phyloP scores from a whole-genome alignment of 2,888 invertebrate genomes.

The Galerucella calmariensis region DNA sequence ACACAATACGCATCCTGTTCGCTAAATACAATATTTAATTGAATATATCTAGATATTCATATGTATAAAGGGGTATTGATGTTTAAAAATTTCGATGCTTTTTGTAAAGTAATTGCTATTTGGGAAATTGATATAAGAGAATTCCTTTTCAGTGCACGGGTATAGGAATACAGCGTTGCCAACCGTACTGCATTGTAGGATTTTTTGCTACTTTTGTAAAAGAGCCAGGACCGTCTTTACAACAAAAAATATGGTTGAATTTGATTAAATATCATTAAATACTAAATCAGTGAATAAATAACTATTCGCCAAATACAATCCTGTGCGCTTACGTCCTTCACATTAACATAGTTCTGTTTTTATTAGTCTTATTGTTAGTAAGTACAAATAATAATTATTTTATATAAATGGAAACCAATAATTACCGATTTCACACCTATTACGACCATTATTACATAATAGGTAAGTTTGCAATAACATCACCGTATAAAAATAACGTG shows the following conservation, averaged over 20 bases:
- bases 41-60: background rate
- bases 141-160: too few relatives aligned
- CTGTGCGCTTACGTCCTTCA: background rate
- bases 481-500: constrained; percentile 1
- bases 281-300: too few relatives aligned
- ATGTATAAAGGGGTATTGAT: background rate
- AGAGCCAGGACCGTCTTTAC: too few relatives aligned
- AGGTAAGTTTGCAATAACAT: constrained; percentile 20
- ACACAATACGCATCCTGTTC: constrained; percentile 22
- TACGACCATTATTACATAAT: constrained; percentile 29
- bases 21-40: background rate
- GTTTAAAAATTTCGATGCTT: too few relatives aligned
- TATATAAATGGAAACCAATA: constrained; percentile 14
- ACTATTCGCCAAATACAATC: background rate
- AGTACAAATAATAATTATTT: constrained; percentile 6
- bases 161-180: too few relatives aligned
- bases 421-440: constrained; percentile 36
- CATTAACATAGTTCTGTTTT: background rate
- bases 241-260: too few relatives aligned
- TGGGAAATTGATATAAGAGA: too few relatives aligned
- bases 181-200: too few relatives aligned
- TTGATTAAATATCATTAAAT: too few relatives aligned
- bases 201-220: too few relatives aligned
- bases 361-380: constrained; percentile 6
- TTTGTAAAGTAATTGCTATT: too few relatives aligned